Base-by-base conservation (phyloP, 2,888 invertebrate species). In the Pimpla rufipes region DNA sequence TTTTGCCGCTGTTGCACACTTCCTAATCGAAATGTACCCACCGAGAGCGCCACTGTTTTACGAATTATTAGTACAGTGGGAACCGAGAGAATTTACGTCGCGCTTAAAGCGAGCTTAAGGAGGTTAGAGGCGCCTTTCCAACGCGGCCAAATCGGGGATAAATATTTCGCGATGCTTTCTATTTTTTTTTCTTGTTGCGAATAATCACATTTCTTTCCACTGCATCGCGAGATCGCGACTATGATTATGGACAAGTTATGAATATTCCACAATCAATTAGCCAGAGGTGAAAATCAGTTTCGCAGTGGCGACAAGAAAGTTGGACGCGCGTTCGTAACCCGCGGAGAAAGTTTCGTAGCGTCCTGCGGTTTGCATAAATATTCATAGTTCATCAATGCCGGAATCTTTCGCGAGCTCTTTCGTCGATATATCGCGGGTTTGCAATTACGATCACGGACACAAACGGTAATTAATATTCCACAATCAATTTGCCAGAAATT, bases 21-120 rank as follows among this genome's bases (percentile, higher is more conserved):
- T 59, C 37, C 59, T 59, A 59, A 59, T 59, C 59, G 59, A 59
- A 59, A 59, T 59, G 59, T 59, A 59, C 59, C 59, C 59, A 59
- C 59, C 35, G 29, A 7, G 13, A 8, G 35, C 59, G 35, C 37
- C 35, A 16, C 35, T 59, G 59, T 37, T 35, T 59, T 59, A 59
- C 59, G 37, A 59, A 59, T 59, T 59, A 59, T 64, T 6, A 64
- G 64, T 21, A 64, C 11, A 21, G 16, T 35, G 16, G 21, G 40
- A 64, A 40, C n/a, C 35, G 35, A 37, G 35, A 37, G 59, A 59
- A 8, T 59, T 59, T 35, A 35, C 16, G 11, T 59, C 37, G 59
- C 35, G 16, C n/a, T 35, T 37, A 29, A 35, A 35, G 35, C 13
- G 35, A 37, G 29, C 35, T 16, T 16, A 59, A 35, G 16, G 57